Evolutionary conservation across 2,888 invertebrate species (phyloP), one percentile per base, ranked within the genome.

Genomic region (Amphiduros pacificus): DNA sequence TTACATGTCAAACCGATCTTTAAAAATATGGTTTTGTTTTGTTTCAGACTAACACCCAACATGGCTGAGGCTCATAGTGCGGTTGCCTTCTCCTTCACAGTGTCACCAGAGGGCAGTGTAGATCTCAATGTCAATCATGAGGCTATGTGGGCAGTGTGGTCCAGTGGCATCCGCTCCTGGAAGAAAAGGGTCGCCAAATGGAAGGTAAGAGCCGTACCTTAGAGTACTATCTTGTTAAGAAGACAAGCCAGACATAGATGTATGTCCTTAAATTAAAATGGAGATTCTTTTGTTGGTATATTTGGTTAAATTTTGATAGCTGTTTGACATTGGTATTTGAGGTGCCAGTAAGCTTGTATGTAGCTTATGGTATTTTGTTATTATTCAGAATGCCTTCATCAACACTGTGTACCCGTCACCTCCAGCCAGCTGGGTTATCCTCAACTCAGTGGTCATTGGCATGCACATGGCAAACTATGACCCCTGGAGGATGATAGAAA

Each of bases 1-100:
- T n/a, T n/a, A n/a, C n/a, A n/a, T n/a, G n/a, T n/a, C n/a, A n/a
- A n/a, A n/a, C n/a, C n/a, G n/a, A n/a, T n/a, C n/a, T n/a, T n/a
- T n/a, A n/a, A n/a, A n/a, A n/a, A n/a, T n/a, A n/a, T n/a, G n/a
- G n/a, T n/a, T 36, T 36, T 36, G 36, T 36, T 9, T 36, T 48
- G 11, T 55, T 41, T 22, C 55, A 55, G 55, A 55, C 26, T 5
- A 41, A 41, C 40, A 26, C 28, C 27, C 9, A 57, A 50, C 31
- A 98, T 98, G 97, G 97, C 97, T 78, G 97, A 98, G 91, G 97
- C 97, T 72, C 97, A 97, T 86, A 90, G 93, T 68, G 97, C 97
- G 60, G 97, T 97, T 68, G 97, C 96, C 66, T 97, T 98, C 83
- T 94, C 94, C 59, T 97, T 99, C 84, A 89, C 93, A 53, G 94